A percentile compares a stretch with the other conserved stretches of the same genome.
Conservation (phyloP, 2,113 vertebrate species). For the Trinectes maculatus region DNA sequence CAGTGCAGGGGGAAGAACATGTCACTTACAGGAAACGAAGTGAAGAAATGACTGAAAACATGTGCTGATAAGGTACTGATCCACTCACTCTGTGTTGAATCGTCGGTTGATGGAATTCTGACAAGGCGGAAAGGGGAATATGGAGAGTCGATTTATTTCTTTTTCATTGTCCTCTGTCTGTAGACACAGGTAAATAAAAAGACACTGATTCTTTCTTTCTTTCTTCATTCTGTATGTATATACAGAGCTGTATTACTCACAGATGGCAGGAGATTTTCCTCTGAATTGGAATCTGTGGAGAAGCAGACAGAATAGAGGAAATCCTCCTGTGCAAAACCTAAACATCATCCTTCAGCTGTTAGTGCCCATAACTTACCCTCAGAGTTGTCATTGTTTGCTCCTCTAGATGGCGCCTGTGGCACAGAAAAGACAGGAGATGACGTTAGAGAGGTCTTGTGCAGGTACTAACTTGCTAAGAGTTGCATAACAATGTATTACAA, state of each 20-base stretch:
- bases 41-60: not conserved
- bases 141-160: conserved; percentile 95
- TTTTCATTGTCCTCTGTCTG: conserved; percentile 84
- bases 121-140: conserved; percentile 92
- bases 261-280: conserved; percentile 73
- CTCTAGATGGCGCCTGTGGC: conserved; percentile 67
- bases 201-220: not conserved
- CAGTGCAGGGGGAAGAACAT: not conserved
- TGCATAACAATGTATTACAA: conserved; percentile 17
- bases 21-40: not conserved
- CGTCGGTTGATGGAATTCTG: conserved; percentile 90
- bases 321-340: not conserved
- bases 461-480: conserved; percentile 16
- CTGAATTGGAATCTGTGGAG: conserved; percentile 77
- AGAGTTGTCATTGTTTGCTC: conserved; percentile 62
- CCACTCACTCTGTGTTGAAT: conserved; percentile 77
- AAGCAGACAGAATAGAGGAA: not conserved
- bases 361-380: conserved; percentile 60
- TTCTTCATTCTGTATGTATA: not conserved
- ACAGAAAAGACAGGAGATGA: conserved; percentile 29
- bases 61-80: not conserved
- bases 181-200: not conserved
- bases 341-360: not conserved
- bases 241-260: conserved; percentile 60
- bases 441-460: conserved; percentile 6